phyloP scores from a whole-genome alignment of 1,140 invertebrate species.

The Pomacea maculata region DNA sequence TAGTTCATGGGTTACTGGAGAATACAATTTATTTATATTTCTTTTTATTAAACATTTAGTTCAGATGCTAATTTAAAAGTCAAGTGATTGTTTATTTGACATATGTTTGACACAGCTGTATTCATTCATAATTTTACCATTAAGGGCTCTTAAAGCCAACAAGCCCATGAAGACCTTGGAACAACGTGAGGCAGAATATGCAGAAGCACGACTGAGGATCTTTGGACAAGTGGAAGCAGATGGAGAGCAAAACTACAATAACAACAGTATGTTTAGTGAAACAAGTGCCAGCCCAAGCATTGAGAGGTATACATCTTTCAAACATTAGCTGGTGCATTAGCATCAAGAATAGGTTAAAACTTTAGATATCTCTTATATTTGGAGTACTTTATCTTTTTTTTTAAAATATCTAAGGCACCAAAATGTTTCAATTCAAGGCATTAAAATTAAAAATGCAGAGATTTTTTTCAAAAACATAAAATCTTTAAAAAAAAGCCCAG shows the following conservation, averaged over 20 bases:
- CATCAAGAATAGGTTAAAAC: not conserved
- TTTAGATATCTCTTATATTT: not conserved
- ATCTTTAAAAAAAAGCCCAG: no score
- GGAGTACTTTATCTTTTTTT: not conserved
- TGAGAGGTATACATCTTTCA: not conserved
- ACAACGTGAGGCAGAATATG: slow-evolving; percentile 87
- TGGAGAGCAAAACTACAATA: slow-evolving; percentile 3
- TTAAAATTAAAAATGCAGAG: no score
- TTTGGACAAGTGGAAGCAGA: slow-evolving; percentile 74
- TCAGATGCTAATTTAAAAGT: no score
- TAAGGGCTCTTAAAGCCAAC: not conserved
- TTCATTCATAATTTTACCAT: not conserved
- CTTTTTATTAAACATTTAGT: no score
- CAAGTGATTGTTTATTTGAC: no score
- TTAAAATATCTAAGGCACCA: not conserved
- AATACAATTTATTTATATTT: no score
- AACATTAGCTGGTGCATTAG: not conserved
- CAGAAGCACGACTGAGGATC: slow-evolving; percentile 83
- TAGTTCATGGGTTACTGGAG: no score
- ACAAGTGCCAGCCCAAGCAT: not conserved
- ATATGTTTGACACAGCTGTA: no score
- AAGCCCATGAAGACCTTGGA: slow-evolving; percentile 85
- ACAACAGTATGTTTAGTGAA: not conserved
- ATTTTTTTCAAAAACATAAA: no score
- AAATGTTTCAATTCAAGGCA: no score